Percentiles rank a stretch among this genome's conserved stretches.
phyloP scores from a whole-genome alignment of 2,113 vertebrate genomes.

The Rhipidura dahli region DNA sequence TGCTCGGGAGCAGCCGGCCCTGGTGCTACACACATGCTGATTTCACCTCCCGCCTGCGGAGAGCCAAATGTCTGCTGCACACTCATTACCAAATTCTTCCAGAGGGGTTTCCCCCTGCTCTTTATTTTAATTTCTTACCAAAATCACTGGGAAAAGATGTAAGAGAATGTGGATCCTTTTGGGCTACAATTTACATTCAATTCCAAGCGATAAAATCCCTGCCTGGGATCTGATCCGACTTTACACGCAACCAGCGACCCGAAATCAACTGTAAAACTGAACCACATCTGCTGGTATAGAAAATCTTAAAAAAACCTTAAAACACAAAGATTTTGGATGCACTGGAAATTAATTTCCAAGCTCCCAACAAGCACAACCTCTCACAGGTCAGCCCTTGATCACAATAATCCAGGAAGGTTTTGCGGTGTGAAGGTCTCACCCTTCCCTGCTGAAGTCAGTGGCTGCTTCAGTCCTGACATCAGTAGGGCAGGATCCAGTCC shows the following conservation, averaged over 20 bases:
- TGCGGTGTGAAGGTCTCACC: fast-evolving
- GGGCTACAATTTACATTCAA: neutral
- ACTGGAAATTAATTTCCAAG: neutral
- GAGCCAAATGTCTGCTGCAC: neutral
- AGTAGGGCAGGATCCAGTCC: neutral
- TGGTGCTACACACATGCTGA: neutral
- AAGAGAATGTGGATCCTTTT: neutral
- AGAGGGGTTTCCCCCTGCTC: fast-evolving
- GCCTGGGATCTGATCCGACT: neutral
- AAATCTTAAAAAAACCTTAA: neutral
- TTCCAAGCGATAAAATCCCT: neutral
- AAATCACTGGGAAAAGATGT: neutral
- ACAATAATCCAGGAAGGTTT: fast-evolving
- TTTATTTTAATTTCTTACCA: neutral
- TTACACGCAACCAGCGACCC: fast-evolving
- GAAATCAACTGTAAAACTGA: fast-evolving
- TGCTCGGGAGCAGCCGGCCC: neutral
- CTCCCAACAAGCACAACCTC: neutral
- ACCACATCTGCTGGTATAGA: fast-evolving
- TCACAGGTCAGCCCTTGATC: neutral
- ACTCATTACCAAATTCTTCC: neutral
- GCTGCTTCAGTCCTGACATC: neutral
- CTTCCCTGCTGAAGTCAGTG: neutral
- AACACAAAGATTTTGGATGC: fast-evolving
- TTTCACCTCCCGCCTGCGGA: neutral